Base-by-base conservation (phyloP, 2,888 invertebrate genomes). In the Cetonia aurata region DNA sequence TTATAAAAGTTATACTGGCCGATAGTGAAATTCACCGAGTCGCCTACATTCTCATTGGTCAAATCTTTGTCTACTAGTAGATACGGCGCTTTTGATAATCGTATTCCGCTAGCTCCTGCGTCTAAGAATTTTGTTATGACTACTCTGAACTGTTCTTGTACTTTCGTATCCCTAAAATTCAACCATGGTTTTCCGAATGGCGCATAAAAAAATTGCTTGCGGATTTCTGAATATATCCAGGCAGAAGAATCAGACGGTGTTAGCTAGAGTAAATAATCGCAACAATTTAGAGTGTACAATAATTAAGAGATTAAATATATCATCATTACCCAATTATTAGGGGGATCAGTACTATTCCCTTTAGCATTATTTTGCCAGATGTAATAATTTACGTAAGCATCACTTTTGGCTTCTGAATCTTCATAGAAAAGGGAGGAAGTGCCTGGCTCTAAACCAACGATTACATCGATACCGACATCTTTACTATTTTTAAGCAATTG, bases 91-190 rank as follows among this genome's bases (percentile, higher is more conserved):
- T 91, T 89, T 53, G 86, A 86, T 19, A 96, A 83, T 79, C 95
- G 90, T 79, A 98, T 90, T 3, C 98, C 98, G 74, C 88, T 90
- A 0, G 95, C 91, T 0, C 96, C 97, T 2, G 90, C 86, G 3
- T 88, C 85, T 73, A 96, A 80, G 90, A 96, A 94, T 75, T 88
- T 89, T 46, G 85, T 83, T 0, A 97, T 82, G 0, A 93, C 91
- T 0, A 86, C 85, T 78, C 91, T 86, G 75, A 95, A 91, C 80
- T 90, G 89, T 0, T 86, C 80, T 2, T 91, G 86, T 0, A 95
- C 93, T 0, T 83, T 80, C 0, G 87, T 84, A 79, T 94, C 93
- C 71, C 90, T 87, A 87, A 93, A 94, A 85, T 96, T 95, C 3
- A 98, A 87, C 81, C 96, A 95, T 0, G 96, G 93, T 78, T 90